Percentiles rank a stretch among this genome's conserved stretches.
These are phyloP conservation scores for Triplophysa tibetana DNA, from an alignment of 2,113 vertebrate genomes.

Conservation along the genomic window DNA sequence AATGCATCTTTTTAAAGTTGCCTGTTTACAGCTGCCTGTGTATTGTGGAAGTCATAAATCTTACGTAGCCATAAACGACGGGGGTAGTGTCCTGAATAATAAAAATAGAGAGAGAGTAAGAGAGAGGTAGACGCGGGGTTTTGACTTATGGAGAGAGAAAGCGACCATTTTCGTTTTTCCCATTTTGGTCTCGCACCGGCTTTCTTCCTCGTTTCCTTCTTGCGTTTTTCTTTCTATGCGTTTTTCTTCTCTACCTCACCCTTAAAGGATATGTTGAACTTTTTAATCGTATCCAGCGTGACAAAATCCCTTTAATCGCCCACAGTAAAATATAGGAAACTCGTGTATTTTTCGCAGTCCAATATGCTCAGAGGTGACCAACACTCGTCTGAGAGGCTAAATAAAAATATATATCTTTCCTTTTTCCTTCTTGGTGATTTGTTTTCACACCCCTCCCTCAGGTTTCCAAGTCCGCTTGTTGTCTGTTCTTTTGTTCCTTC, in stretches of 20 bases:
- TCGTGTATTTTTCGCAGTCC: slow-evolving; percentile 45
- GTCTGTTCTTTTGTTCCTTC: slow-evolving; percentile 66
- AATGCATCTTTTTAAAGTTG: slow-evolving; percentile 78
- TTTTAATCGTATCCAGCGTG: background rate
- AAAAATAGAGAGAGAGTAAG: slow-evolving; percentile 63
- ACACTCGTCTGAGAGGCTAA: slow-evolving; percentile 43
- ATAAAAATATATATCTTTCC: slow-evolving; percentile 52
- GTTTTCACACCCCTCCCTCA: slow-evolving; percentile 56
- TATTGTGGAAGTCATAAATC: slow-evolving; percentile 80
- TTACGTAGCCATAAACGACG: slow-evolving; percentile 79
- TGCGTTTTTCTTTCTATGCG: slow-evolving; percentile 30
- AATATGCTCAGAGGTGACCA: slow-evolving; percentile 36
- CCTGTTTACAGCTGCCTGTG: slow-evolving; percentile 69
- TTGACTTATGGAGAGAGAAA: slow-evolving; percentile 44
- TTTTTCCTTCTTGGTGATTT: slow-evolving; percentile 51
- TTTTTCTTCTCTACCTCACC: slow-evolving; percentile 32
- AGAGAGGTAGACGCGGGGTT: slow-evolving; percentile 51
- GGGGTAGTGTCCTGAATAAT: slow-evolving; percentile 75
- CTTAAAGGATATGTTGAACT: slow-evolving; percentile 13
- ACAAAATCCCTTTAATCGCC: slow-evolving; percentile 13
- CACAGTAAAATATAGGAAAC: slow-evolving; percentile 25
- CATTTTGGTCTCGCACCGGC: slow-evolving; percentile 45
- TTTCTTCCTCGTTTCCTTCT: slow-evolving; percentile 45
- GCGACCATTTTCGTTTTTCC: slow-evolving; percentile 43
- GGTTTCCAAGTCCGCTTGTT: slow-evolving; percentile 60